Conservation (phyloP, 2,113 vertebrate species). For the Ia io region DNA sequence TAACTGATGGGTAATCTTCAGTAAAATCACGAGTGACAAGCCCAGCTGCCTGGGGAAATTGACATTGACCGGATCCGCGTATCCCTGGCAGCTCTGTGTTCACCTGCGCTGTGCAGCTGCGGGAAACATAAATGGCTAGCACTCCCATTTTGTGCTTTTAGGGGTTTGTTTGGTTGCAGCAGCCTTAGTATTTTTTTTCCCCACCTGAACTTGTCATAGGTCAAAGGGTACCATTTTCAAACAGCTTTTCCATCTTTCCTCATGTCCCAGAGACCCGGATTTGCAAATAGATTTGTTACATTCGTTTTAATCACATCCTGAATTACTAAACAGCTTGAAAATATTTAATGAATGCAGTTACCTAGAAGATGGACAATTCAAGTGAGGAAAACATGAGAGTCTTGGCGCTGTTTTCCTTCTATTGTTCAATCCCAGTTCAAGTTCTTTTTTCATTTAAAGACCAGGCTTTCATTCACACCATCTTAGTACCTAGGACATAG, state of each 20-base stretch:
- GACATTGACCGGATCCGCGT: constrained; percentile 79
- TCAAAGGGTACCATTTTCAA: constrained; percentile 64
- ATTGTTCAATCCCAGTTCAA: background rate
- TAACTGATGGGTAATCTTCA: constrained; percentile 84
- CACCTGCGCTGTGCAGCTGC: constrained; percentile 57
- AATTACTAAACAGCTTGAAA: constrained; percentile 17
- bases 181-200: constrained; percentile 24
- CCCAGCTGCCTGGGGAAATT: constrained; percentile 80
- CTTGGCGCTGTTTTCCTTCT: background rate
- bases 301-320: constrained; percentile 46
- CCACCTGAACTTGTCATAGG: constrained; percentile 54
- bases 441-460: background rate
- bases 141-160: constrained; percentile 52
- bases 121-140: constrained; percentile 61
- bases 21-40: constrained; percentile 77
- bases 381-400: background rate
- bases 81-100: constrained; percentile 70
- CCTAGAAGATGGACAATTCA: constrained; percentile 21
- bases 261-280: constrained; percentile 37
- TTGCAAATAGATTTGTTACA: constrained; percentile 43
- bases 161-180: constrained; percentile 48
- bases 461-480: background rate
- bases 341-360: constrained; percentile 5
- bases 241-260: constrained; percentile 38
- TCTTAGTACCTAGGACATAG: background rate